Percentiles rank a stretch among this genome's conserved stretches.
Evolutionary conservation across 2,797 vertebrate genomes (phyloP).

Genomic region (Manis javanica): DNA sequence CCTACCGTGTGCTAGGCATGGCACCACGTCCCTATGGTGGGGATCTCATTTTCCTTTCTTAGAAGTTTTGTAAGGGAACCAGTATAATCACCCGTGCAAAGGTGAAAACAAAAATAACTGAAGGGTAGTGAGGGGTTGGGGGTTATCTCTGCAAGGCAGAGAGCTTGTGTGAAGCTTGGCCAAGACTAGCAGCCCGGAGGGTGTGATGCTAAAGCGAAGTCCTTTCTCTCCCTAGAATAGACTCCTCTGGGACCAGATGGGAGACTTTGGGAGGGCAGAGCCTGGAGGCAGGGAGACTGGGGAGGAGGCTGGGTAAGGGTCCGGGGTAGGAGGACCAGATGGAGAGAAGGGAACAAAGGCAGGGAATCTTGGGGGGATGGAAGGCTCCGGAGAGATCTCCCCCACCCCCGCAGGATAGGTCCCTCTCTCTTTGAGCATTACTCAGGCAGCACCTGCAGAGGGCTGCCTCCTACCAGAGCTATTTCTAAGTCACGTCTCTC

Average conservation of each 20-base stretch:
- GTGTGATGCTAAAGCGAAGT: background rate
- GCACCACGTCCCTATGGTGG: background rate
- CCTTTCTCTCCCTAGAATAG: background rate
- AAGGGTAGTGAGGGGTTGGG: background rate
- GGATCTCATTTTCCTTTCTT: background rate
- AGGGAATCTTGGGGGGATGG: background rate
- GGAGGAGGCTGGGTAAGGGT: background rate
- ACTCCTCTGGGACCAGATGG: no score
- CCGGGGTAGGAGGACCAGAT: background rate
- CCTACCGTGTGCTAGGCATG: background rate
- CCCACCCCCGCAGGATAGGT: background rate
- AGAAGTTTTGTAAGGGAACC: background rate
- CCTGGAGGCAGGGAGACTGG: background rate
- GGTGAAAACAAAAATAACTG: background rate
- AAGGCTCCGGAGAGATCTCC: accelerated
- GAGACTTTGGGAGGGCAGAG: background rate
- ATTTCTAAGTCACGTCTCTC: background rate
- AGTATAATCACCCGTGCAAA: background rate
- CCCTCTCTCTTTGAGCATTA: accelerated
- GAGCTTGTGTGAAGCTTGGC: background rate
- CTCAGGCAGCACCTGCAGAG: background rate
- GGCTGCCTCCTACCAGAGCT: slow-evolving; percentile 20
- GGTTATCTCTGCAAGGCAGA: background rate
- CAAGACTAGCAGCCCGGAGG: background rate
- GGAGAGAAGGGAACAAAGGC: background rate